Percentiles rank a stretch among this genome's conserved stretches.
phyloP scores from a whole-genome alignment of 2,888 invertebrate species.

The Ryuthela nishihirai region DNA sequence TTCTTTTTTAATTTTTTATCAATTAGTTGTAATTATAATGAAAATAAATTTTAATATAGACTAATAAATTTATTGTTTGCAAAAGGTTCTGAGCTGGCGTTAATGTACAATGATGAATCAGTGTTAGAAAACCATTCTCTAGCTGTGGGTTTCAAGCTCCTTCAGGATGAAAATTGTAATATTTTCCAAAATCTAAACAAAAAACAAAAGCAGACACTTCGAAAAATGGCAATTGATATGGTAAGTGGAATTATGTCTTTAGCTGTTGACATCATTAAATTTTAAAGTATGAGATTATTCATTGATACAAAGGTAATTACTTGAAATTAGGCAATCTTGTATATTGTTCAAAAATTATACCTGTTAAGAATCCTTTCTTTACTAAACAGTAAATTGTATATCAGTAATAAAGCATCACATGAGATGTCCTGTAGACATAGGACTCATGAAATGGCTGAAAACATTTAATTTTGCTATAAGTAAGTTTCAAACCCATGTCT shows the following conservation, averaged over 20 bases:
- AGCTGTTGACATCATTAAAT: background rate
- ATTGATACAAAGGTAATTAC: background rate
- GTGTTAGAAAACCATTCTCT: slow-evolving; percentile 99
- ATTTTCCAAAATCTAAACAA: slow-evolving; percentile 91
- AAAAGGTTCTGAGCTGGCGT: slow-evolving; percentile 93
- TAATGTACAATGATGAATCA: slow-evolving; percentile 99
- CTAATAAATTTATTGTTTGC: no score
- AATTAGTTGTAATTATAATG: no score
- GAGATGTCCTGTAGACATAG: no score
- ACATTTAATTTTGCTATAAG: no score
- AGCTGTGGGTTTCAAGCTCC: slow-evolving; percentile 96
- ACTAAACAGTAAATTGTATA: no score
- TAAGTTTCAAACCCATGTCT: no score
- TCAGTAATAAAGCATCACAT: no score
- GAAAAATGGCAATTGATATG: slow-evolving; percentile 99
- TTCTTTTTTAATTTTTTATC: no score
- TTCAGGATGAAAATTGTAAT: slow-evolving; percentile 91
- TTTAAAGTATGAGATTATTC: background rate
- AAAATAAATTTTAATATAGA: no score
- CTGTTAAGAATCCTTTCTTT: no score
- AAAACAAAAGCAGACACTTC: slow-evolving; percentile 92
- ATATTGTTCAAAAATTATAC: no score
- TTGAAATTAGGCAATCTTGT: background rate
- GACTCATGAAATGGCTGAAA: no score
- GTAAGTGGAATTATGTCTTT: slow-evolving; percentile 57